These are phyloP conservation scores for Styela plicata DNA, from an alignment of 23 tunicate species.

Conservation along the genomic window DNA sequence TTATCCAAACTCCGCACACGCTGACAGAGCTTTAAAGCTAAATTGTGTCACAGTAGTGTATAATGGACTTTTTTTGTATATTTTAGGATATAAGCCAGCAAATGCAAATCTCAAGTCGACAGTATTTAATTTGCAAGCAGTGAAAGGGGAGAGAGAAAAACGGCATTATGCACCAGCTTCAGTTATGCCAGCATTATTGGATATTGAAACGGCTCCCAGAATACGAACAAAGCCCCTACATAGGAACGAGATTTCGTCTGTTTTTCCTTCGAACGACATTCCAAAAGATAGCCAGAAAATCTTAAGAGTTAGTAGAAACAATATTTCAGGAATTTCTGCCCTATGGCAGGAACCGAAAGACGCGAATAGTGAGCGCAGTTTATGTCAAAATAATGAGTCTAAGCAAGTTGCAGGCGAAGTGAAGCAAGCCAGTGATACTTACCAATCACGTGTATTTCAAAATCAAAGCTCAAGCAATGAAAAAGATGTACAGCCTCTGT, in stretches of 20 bases:
- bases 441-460: background rate
- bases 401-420: background rate
- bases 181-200: background rate
- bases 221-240: background rate
- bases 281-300: background rate
- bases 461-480: background rate
- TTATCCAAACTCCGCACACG: too few relatives aligned
- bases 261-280: background rate
- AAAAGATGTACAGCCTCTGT: background rate
- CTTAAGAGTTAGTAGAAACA: background rate
- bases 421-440: background rate
- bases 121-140: slow-evolving; percentile 12
- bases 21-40: too few relatives aligned
- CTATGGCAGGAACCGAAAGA: too few relatives aligned
- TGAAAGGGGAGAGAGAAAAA: background rate
- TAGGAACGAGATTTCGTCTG: background rate
- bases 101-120: slow-evolving; percentile 36
- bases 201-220: background rate
- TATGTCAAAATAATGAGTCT: background rate
- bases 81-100: slow-evolving; percentile 48
- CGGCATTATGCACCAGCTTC: background rate
- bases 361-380: background rate
- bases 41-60: too few relatives aligned
- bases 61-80: too few relatives aligned
- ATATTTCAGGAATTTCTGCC: background rate